Base-by-base conservation (phyloP, 2,888 invertebrate species). In the Crossocerus cetratus region DNA sequence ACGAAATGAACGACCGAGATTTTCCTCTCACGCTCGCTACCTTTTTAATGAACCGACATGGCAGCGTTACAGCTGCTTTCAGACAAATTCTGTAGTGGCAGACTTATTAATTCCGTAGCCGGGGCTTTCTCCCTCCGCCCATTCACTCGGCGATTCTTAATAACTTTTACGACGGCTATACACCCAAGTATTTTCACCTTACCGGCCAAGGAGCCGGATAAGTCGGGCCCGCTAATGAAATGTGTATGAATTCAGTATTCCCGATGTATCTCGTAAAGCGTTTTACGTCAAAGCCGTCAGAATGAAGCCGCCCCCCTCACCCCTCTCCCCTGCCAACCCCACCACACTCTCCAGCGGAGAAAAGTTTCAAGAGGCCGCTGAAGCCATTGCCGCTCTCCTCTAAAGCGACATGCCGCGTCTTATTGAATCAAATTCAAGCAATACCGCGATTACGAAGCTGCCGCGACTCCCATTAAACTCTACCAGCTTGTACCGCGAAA, bases 201-300 rank as follows among this genome's bases (percentile, higher is more conserved):
- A 11, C 32, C 11, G 32, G 11, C 32, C 11, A 11, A 5, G 21
- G 60, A 60, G 45, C 4, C 5, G 14, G 11, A 22, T n/a, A 21
- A 21, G 21, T n/a, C 55, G 18, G 13, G 21, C 14, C 22, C 5
- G 42, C 13, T 60, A 60, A 60, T 21, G 45, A 21, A 45, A 45
- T 45, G 45, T 45, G 45, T 65, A 53, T 44, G 43, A 68, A 68
- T 68, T 68, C 65, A 62, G 66, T 63, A 59, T 70, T 65, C 61
- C 14, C 3, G 3, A 11, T 63, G 44, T 57, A 55, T 61, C 11
- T 3, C 53, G 21, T 2, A 3, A 45, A 60, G 18, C 60, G 21
- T 20, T 13, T 21, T 18, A 2, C 11, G 3, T 23, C 8, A 23
- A 22, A 23, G 20, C 21, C 62, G 2, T 5, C 32, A 58, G 69